Evolutionary conservation across 1,140 invertebrate genomes (phyloP), one percentile per base, ranked within the genome.

Genomic region (Drosophila prosaltans): DNA sequence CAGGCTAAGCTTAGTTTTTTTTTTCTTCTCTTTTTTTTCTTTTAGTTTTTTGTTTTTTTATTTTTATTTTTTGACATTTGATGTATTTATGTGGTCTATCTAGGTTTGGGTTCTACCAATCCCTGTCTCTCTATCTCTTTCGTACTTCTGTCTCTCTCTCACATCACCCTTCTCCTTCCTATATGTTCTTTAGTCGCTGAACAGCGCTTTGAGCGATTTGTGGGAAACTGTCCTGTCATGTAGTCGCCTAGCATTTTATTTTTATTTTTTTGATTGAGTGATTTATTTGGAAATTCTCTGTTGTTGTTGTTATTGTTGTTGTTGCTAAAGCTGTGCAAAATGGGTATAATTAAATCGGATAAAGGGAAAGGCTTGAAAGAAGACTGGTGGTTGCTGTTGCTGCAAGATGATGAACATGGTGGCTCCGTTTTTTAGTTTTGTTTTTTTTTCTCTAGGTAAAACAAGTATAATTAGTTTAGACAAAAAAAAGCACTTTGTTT

Each of bases 211-310:
- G 80, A 88, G 84, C 84, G 84, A 89, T 88, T 84, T 88, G 80
- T 88, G 80, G 84, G 84, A 88, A 88, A 88, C 84, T 89, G 74
- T 88, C 65, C 77, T 80, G 84, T 80, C 80, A 67, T 69, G 45
- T 63, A 78, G 63, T 80, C 70, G 55, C 60, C 64, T 65, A 70
- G 73, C 74, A 74, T 77, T 77, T 77, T 61, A 67, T 73, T 75
- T 76, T 75, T 66, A 61, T 65, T 90, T 75, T 81, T 88, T 86
- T 86, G 85, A 88, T 89, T 88, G 84, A 88, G 84, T 88, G 84
- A 88, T 88, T 88, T 88, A 88, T 88, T 89, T 88, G 80, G 84
- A 89, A 88, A 86, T 86, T 79, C 24, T 78, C 81, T 85, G 78
- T 78, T 74, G 64, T 75, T 68, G 32, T 36, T 51, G 21, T 10